These are phyloP conservation scores for Scaptomyza montana DNA, from an alignment of 1,140 invertebrate genomes.

Conservation along the genomic window DNA sequence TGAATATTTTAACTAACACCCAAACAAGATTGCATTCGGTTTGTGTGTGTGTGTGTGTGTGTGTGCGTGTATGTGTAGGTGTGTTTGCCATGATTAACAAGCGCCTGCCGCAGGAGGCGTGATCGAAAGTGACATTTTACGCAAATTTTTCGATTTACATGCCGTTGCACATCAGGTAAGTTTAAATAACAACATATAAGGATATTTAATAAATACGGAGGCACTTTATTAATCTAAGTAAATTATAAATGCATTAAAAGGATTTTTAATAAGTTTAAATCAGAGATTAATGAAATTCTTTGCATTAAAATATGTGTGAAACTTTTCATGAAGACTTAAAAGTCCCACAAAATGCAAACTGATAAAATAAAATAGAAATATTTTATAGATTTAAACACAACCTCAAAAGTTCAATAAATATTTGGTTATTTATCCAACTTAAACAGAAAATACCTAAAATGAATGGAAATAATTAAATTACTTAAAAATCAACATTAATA, in stretches of 20 bases:
- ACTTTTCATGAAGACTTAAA: too few relatives aligned
- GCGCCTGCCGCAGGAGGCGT: constrained; percentile 48
- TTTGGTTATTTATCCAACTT: too few relatives aligned
- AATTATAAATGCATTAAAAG: too few relatives aligned
- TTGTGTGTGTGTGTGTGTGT: constrained; percentile 20
- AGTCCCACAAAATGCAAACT: too few relatives aligned
- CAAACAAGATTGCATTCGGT: constrained; percentile 41
- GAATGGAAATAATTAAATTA: not conserved
- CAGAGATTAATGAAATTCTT: too few relatives aligned
- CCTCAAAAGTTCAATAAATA: too few relatives aligned
- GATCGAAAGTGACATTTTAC: constrained; percentile 75
- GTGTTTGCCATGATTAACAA: constrained; percentile 61
- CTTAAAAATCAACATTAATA: not conserved
- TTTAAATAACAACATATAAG: not conserved
- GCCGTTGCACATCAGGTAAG: constrained; percentile 68
- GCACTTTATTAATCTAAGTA: too few relatives aligned
- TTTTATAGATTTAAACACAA: too few relatives aligned
- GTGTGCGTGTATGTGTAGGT: constrained; percentile 28
- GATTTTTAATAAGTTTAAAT: not conserved
- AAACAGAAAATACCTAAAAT: too few relatives aligned
- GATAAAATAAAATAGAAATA: too few relatives aligned
- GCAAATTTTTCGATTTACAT: constrained; percentile 77
- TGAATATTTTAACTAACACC: constrained; percentile 58
- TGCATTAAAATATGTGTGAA: too few relatives aligned
- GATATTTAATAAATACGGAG: too few relatives aligned